A percentile compares a stretch with the other conserved stretches of the same genome.
These are phyloP conservation scores for Danio choprae DNA, from an alignment of 2,797 vertebrate genomes.

Conservation along the genomic window DNA sequence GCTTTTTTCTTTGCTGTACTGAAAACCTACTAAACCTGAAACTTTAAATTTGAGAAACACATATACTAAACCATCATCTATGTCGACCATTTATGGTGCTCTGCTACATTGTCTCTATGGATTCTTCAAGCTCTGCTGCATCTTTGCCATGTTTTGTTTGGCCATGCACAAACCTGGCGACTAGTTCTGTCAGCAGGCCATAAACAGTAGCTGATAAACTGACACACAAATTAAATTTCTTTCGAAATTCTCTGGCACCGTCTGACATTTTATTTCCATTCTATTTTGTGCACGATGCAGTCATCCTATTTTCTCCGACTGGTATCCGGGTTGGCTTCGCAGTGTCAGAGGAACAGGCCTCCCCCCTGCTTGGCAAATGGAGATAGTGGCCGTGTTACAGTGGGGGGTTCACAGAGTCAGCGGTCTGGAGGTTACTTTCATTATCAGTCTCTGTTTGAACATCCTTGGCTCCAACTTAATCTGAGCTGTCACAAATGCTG, in stretches of 20 bases:
- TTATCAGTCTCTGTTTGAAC: conserved; percentile 59
- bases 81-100: neutral
- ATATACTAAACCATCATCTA: too few relatives aligned
- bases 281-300: neutral
- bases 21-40: too few relatives aligned
- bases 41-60: too few relatives aligned
- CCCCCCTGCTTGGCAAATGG: conserved; percentile 37
- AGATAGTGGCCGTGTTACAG: conserved; percentile 48
- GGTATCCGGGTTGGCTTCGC: conserved; percentile 28
- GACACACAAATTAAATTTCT: conserved; percentile 36
- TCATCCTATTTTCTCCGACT: conserved; percentile 21
- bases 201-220: conserved; percentile 16
- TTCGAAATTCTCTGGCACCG: conserved; percentile 10
- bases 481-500: conserved; percentile 65
- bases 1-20: too few relatives aligned
- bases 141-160: conserved; percentile 26
- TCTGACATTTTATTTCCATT: conserved; percentile 29
- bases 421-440: conserved; percentile 60
- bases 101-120: conserved; percentile 23
- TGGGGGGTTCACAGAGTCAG: conserved; percentile 47
- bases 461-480: conserved; percentile 61
- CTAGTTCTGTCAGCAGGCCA: conserved; percentile 33
- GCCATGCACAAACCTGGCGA: conserved; percentile 15
- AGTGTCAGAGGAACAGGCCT: conserved; percentile 31
- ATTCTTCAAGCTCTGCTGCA: conserved; percentile 32